Evolutionary conservation across 2,888 invertebrate species (phyloP).

Genomic region (Aphidius colemani): DNA sequence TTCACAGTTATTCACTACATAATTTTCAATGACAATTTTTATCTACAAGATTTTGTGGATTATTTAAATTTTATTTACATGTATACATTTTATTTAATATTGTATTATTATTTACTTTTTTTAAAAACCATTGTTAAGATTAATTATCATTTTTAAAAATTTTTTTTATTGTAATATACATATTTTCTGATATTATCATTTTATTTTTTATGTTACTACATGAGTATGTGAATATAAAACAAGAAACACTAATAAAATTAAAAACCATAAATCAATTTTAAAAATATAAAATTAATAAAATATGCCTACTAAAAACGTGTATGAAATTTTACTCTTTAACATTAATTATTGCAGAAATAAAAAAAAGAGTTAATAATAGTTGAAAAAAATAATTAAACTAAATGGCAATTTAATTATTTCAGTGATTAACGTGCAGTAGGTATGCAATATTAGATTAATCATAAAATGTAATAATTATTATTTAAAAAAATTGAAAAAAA

Average conservation of each 20-base stretch:
- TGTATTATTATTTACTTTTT: slow-evolving; percentile 28
- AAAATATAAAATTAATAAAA: slow-evolving; percentile 14
- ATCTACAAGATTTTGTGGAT: slow-evolving; percentile 45
- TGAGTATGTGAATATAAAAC: slow-evolving; percentile 22
- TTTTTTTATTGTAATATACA: slow-evolving; percentile 29
- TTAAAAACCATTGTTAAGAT: not conserved
- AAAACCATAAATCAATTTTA: not conserved
- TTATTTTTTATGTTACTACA: slow-evolving; percentile 32
- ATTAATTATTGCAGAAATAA: not conserved
- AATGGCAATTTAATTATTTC: slow-evolving; percentile 23
- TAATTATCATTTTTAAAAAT: slow-evolving; percentile 16
- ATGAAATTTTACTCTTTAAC: not conserved
- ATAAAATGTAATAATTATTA: slow-evolving; percentile 31
- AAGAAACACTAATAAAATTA: slow-evolving; percentile 8
- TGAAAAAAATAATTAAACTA: not conserved
- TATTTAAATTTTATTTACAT: slow-evolving; percentile 52
- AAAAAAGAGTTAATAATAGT: slow-evolving; percentile 6
- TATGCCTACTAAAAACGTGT: slow-evolving; percentile 7
- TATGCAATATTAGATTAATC: slow-evolving; percentile 53
- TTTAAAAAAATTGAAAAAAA: slow-evolving; percentile 42
- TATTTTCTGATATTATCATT: slow-evolving; percentile 4
- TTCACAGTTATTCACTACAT: slow-evolving; percentile 20
- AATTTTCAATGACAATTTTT: not conserved
- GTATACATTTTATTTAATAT: slow-evolving; percentile 51
- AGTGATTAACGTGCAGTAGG: slow-evolving; percentile 39